Evolutionary conservation across 1,140 invertebrate species (phyloP).

Genomic region (Chironomus tepperi): DNA sequence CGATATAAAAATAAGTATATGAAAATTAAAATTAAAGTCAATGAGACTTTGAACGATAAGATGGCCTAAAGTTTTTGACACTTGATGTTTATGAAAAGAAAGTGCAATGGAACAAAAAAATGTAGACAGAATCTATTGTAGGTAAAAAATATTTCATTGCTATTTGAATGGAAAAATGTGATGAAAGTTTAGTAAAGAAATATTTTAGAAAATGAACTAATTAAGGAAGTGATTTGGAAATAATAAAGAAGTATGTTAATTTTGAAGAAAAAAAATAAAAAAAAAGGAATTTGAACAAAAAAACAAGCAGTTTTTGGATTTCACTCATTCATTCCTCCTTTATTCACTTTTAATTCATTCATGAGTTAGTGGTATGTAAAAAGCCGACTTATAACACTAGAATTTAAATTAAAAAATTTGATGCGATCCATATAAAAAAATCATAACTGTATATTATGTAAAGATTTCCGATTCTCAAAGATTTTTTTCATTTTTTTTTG

Average conservation of each 20-base stretch:
- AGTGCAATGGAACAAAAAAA: background rate
- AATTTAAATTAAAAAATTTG: background rate
- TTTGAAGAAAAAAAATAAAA: background rate
- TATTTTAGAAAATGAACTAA: background rate
- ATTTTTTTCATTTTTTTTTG: too few species aligned
- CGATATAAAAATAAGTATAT: background rate
- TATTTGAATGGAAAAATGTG: background rate
- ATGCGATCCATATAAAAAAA: background rate
- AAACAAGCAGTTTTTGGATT: background rate
- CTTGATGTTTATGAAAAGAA: background rate
- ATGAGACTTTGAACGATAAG: constrained; percentile 1
- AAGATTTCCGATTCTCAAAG: background rate
- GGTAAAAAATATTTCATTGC: background rate
- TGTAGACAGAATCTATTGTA: background rate
- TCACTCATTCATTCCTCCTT: background rate
- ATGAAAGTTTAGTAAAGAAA: background rate
- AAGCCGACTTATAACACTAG: constrained; percentile 1
- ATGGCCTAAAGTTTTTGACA: constrained; percentile 4
- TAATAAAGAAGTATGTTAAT: background rate
- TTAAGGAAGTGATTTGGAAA: background rate
- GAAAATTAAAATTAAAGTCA: background rate
- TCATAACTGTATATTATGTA: background rate
- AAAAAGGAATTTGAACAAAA: background rate
- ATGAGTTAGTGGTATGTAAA: constrained; percentile 13
- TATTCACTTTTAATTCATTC: background rate